Base-by-base conservation (phyloP, 2,113 vertebrate genomes). In the Eupsittula cactorum region DNA sequence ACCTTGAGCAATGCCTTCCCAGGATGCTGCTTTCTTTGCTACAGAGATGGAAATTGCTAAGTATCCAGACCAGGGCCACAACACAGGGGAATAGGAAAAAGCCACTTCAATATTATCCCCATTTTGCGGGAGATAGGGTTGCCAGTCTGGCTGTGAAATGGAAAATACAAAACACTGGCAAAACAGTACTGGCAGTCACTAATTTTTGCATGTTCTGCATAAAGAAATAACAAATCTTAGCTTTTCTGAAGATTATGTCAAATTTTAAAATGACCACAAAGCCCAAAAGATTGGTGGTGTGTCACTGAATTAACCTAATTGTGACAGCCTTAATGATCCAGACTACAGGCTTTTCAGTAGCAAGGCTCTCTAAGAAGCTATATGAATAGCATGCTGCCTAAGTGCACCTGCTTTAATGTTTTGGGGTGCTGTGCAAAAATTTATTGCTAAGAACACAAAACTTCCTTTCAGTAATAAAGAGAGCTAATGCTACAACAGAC, bases 31-130 rank as follows among this genome's bases (percentile, higher is more conserved):
- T 95, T 99, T 99, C 98, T 99, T 99, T 88, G 99, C 99, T 63
- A 99, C 99, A 13, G 99, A 99, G 96, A 99, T 99, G 82, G 99
- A 99, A 96, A 99, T 98, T 4, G 99, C 99, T n/a, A 99, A 97
- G 95, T 99, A 99, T 19, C 99, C 99, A 0, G 99, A 99, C 99
- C 99, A 99, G 19, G 99, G 99, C 99, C 99, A 99, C 46, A 99
- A 95, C 57, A 99, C 99, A 0, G 99, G 98, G 2, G 99, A 99
- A 79, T 99, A 99, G 14, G 99, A 99, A 73, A 99, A 98, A 6
- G 99, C 99, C 44, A 99, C 99, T 27, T 99, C 99, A 0, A 99
- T 99, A 96, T 98, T 98, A 96, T 99, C 99, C 35, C 99, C 99
- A 8, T 99, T 99, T 97, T 99, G 99, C 3, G 99, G 99, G 53